Evolutionary conservation across 2,113 vertebrate species (phyloP), one percentile per base, ranked within the genome.

Genomic region (Stictonetta naevosa): DNA sequence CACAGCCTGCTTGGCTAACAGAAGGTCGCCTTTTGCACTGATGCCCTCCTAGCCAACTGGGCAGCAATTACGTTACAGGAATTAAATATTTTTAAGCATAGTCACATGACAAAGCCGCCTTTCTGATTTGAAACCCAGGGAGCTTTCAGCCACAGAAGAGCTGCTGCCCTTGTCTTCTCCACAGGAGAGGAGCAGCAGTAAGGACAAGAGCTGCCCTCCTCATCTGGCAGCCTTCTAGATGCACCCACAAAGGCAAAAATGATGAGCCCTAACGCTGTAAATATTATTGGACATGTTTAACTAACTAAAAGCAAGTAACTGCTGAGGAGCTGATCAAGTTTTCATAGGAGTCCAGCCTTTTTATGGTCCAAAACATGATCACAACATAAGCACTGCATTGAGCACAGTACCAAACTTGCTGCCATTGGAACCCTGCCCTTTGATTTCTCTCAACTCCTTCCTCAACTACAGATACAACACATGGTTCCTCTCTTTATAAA

Each of bases 101-200:
- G 8, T 38, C 62, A 15, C 16, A 20, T 21, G 40, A 60, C 42
- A 22, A 84, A 92, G 42, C 12, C 33, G n/a, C 33, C 25, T 86
- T 4, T 46, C 16, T 76, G 20, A 11, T 86, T 33, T 11, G 0
- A 7, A 88, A 50, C 21, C 64, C 12, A 19, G 28, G 48, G 55
- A 60, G n/a, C 11, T 40, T n/a, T 16, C 60, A 76, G 46, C 23
- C 8, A 5, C 2, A 21, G n/a, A 33, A 44, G 59, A 42, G 22
- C 55, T 36, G 13, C 31, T 53, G 81, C 19, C 46, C 0, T 0
- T 3, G 1, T 52, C 36, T 67, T 42, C 42, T 56, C n/a, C 31
- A 1, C 4, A 22, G 2, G 10, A 33, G 13, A 62, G 44, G 12
- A 5, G 11, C 3, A 29, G 28, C 0, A 1, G 22, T n/a, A 6